phyloP scores from a whole-genome alignment of 2,797 vertebrate species.

The Ctenopoma multispine region DNA sequence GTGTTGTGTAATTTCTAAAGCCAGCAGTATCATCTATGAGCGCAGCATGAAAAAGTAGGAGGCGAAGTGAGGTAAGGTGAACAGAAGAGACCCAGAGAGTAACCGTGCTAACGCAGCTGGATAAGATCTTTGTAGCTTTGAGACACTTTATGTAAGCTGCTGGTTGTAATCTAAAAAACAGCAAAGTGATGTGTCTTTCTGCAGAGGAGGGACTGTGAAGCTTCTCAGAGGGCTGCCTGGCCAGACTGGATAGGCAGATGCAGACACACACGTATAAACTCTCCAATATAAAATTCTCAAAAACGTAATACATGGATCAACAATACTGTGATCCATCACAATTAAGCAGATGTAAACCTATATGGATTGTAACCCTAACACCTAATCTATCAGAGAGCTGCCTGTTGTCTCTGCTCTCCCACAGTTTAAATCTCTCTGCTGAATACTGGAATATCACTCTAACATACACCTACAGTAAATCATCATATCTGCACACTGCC shows the following conservation, averaged over 20 bases:
- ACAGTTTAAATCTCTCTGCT: constrained; percentile 52
- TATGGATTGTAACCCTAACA: constrained; percentile 62
- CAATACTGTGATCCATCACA: constrained; percentile 57
- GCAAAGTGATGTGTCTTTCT: constrained; percentile 49
- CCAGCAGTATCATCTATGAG: constrained; percentile 35
- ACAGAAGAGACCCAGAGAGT: constrained; percentile 8
- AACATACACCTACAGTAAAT: constrained; percentile 62
- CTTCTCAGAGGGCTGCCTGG: constrained; percentile 32
- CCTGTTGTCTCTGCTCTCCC: constrained; percentile 48
- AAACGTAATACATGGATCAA: constrained; percentile 24
- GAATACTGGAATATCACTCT: constrained; percentile 53
- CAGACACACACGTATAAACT: constrained; percentile 20
- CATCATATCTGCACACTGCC: constrained; percentile 38
- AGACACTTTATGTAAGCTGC: constrained; percentile 62
- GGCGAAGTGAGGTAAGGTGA: constrained; percentile 53
- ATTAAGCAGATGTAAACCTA: constrained; percentile 68
- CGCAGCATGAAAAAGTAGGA: constrained; percentile 30
- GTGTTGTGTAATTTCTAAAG: constrained; percentile 44
- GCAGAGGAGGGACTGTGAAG: constrained; percentile 36
- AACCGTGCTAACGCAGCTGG: constrained; percentile 39
- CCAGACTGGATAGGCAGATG: constrained; percentile 23
- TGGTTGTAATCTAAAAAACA: constrained; percentile 59
- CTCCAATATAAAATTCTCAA: constrained; percentile 28
- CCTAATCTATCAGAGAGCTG: constrained; percentile 64
- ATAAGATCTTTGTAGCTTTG: constrained; percentile 41